These are phyloP conservation scores for Forficula auricularia DNA, from an alignment of 1,140 invertebrate genomes.

Conservation along the genomic window DNA sequence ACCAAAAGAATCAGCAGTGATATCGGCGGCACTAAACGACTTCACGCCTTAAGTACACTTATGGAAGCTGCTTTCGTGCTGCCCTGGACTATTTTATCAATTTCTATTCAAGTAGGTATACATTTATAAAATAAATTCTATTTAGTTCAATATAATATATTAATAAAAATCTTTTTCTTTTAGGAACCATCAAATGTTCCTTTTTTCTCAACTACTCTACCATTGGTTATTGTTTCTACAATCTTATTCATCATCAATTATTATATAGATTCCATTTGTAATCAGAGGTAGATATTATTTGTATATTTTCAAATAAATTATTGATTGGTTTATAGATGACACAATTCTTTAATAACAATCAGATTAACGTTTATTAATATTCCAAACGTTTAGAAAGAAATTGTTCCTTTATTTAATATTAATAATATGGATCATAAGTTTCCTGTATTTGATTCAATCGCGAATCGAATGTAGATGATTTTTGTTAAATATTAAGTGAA, in stretches of 20 bases:
- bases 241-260: constrained; percentile 14
- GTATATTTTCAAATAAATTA: too few relatives aligned
- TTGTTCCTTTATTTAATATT: too few relatives aligned
- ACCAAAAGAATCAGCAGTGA: constrained; percentile 4
- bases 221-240: constrained; percentile 1
- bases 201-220: background rate
- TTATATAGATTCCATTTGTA: constrained; percentile 15
- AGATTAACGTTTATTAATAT: too few relatives aligned
- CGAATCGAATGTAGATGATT: too few relatives aligned
- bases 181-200: background rate
- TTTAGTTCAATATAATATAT: background rate
- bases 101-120: constrained; percentile 3
- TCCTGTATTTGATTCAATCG: too few relatives aligned
- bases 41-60: constrained; percentile 5
- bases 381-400: too few relatives aligned
- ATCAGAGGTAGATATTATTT: constrained; percentile 15
- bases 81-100: constrained; percentile 3
- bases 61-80: constrained; percentile 7
- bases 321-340: too few relatives aligned
- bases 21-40: constrained; percentile 6
- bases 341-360: too few relatives aligned
- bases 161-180: constrained; percentile 1
- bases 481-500: too few relatives aligned
- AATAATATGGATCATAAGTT: too few relatives aligned
- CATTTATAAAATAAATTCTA: background rate